Conservation (phyloP, 2,797 vertebrate genomes). For the Bradypodion ventrale region DNA sequence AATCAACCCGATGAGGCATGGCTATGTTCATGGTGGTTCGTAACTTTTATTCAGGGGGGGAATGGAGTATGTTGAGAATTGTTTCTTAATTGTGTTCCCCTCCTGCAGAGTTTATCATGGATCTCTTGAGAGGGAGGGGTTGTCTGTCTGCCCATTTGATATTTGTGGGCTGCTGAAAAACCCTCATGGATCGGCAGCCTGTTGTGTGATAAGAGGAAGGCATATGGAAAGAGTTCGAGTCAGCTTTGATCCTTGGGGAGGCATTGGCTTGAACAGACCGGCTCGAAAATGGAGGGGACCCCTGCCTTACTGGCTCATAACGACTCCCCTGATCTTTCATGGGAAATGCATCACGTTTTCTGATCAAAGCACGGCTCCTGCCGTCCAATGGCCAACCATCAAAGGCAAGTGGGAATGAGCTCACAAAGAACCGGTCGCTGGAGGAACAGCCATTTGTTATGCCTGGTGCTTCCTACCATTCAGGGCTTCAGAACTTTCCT, state of each 20-base stretch:
- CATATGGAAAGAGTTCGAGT: background rate
- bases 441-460: background rate
- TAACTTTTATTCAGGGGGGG: background rate
- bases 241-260: conserved; percentile 32
- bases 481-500: background rate
- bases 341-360: background rate
- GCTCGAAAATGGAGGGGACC: background rate
- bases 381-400: background rate
- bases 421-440: background rate
- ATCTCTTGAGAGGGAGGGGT: conserved; percentile 33
- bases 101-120: rapidly evolving
- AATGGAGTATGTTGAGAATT: background rate
- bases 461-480: background rate
- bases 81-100: background rate
- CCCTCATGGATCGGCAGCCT: background rate
- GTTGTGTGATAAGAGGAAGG: rapidly evolving
- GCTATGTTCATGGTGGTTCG: too few relatives aligned
- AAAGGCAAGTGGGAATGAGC: background rate
- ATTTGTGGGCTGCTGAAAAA: conserved; percentile 10
- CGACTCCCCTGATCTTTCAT: conserved; percentile 2
- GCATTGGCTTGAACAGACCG: background rate
- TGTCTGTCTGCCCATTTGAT: background rate
- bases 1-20: too few relatives aligned
- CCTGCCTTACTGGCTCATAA: background rate
- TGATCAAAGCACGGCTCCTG: conserved; percentile 19